Base-by-base conservation (phyloP, 2,888 invertebrate genomes). In the Catotricha subobsoleta region DNA sequence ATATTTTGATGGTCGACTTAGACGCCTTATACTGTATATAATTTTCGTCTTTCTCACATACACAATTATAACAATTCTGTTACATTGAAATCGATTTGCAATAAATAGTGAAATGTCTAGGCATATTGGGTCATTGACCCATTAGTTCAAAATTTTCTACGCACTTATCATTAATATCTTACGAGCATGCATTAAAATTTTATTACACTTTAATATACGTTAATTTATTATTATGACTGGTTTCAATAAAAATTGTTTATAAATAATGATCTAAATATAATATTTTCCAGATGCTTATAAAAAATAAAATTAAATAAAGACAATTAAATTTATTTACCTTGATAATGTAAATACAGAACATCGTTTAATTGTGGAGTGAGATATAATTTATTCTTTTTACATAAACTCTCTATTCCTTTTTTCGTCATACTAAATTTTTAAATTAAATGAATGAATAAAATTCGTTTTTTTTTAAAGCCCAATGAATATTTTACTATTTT, bases 271-370 rank as follows among this genome's bases (percentile, higher is more conserved):
- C 3, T 19, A 9, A 10, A 33, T 9, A 8, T 16, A 9, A 30
- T 30, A 3, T 30, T 30, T 30, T 7, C 13, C 12, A 12, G 4
- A 28, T 28, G 10, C 13, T 28, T 28, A n/a, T 28, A 13, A 29
- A n/a, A 29, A 29, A 29, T 3, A 29, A 28, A n/a, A n/a, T 28
- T 13, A 10, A 28, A 28, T 10, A 28, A 28, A 28, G 13, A 10
- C 6, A 7, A 9, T 29, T 5, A 29, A 9, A 29, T 8, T 29
- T 29, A 44, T 46, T 53, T 61, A 82, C 87, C 83, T 79, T 92
- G 78, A 67, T 73, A 94, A 66, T 95, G 94, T 30, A 95, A 68
- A 60, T 95, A 95, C 1, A 95, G 67, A 10, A 91, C 87, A 59
- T 94, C 91, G 59, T 95, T 95, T 9, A 95, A 65, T 50, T 76